phyloP scores from a whole-genome alignment of 2,113 vertebrate species.

The Sorex fumeus region DNA sequence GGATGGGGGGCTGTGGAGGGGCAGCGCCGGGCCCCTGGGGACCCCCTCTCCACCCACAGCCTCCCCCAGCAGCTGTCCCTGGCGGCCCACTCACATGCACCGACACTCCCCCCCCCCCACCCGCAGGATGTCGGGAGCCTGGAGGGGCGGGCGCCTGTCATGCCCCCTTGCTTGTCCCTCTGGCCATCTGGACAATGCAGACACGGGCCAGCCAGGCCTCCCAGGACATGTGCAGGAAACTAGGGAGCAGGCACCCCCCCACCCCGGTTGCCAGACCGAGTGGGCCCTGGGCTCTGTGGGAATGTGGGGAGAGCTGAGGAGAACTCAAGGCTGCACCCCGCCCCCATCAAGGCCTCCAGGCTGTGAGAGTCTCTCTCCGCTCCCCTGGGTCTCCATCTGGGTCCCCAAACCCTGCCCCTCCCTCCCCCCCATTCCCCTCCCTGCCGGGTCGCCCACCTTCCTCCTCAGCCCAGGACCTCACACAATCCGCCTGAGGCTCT shows the following conservation, averaged over 20 bases:
- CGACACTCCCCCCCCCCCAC: too few species aligned
- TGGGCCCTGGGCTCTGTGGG: neutral
- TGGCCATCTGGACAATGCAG: neutral
- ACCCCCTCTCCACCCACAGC: neutral
- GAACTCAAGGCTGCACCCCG: neutral
- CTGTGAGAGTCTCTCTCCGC: too few species aligned
- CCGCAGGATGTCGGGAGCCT: too few species aligned
- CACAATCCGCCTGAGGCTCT: conserved; percentile 22
- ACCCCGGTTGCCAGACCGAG: neutral
- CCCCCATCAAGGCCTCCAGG: neutral
- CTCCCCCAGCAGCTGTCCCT: too few species aligned
- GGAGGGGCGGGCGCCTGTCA: neutral
- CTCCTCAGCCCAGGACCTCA: neutral
- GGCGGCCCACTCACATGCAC: too few species aligned
- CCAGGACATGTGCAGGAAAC: too few species aligned
- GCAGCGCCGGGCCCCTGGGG: neutral
- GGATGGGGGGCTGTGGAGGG: neutral
- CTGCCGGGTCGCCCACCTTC: neutral
- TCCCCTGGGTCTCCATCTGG: too few species aligned
- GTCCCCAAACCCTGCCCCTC: neutral
- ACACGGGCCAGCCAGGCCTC: neutral
- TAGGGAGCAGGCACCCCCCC: neutral
- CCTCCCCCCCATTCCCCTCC: neutral
- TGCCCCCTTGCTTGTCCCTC: neutral
- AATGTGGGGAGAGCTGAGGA: neutral